Evolutionary conservation across 1,140 invertebrate genomes (phyloP).

Genomic region (Mamestra configurata): DNA sequence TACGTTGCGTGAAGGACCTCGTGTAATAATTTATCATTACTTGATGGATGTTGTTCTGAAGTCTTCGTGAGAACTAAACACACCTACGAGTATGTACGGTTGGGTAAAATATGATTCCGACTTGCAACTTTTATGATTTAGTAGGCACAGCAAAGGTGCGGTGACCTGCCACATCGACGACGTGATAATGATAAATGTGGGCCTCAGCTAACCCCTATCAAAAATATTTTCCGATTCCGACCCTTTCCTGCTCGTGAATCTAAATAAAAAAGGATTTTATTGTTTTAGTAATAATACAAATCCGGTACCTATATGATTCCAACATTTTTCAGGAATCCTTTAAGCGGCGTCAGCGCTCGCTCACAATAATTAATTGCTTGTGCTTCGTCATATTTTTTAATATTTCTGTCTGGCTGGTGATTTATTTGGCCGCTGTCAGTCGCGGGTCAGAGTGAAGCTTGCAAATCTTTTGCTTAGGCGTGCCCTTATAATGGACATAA

Average conservation of each 20-base stretch:
- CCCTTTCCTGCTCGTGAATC: conserved; percentile 52
- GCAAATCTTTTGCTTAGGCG: conserved; percentile 49
- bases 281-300: conserved; percentile 61
- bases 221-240: conserved; percentile 77
- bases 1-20: conserved; percentile 31
- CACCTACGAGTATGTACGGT: conserved; percentile 17
- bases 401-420: conserved; percentile 58
- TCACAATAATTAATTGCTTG: conserved; percentile 63
- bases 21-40: conserved; percentile 42
- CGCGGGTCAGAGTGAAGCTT: conserved; percentile 4
- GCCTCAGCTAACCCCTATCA: conserved; percentile 70
- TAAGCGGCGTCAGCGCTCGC: conserved; percentile 43
- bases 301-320: conserved; percentile 41
- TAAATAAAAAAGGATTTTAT: conserved; percentile 73
- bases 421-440: conserved; percentile 57
- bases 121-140: conserved; percentile 65
- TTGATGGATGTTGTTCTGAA: conserved; percentile 35
- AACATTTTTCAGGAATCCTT: conserved; percentile 52
- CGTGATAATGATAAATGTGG: conserved; percentile 83
- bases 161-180: conserved; percentile 68
- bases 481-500: conserved; percentile 64
- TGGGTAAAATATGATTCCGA: conserved; percentile 53
- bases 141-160: conserved; percentile 68
- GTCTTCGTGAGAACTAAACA: conserved; percentile 7
- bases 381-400: conserved; percentile 67